Conservation (phyloP, 2,888 invertebrate genomes). For the Andrena praecox region DNA sequence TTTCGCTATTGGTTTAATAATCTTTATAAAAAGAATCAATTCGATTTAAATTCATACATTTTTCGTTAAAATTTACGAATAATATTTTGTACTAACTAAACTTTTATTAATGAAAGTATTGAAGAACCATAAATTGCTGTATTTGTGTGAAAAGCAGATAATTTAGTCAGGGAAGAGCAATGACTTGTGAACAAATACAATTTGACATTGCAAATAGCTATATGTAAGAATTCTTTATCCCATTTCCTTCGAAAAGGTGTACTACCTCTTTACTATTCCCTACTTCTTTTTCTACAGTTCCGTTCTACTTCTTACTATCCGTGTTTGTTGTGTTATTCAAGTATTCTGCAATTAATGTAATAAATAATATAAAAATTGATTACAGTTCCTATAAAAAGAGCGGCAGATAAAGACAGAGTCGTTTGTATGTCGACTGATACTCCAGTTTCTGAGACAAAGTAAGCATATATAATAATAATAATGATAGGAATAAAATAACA, state of each 20-base stretch:
- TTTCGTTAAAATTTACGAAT: not conserved
- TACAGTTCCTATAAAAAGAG: constrained; percentile 78
- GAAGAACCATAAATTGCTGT: constrained; percentile 71
- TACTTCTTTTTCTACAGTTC: not conserved
- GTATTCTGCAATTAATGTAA: not conserved
- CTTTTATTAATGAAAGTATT: constrained; percentile 69
- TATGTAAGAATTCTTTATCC: constrained; percentile 51
- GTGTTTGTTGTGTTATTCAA: not conserved
- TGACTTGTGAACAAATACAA: constrained; percentile 78
- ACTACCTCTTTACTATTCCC: constrained; percentile 28
- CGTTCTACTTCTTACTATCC: not conserved
- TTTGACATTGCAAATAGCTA: constrained; percentile 67
- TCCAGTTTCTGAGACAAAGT: constrained; percentile 64
- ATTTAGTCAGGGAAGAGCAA: constrained; percentile 75
- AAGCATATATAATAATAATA: constrained; percentile 29
- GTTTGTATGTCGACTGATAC: constrained; percentile 72
- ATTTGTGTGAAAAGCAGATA: constrained; percentile 72
- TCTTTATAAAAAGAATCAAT: not conserved
- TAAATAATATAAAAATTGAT: constrained; percentile 30
- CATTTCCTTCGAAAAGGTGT: constrained; percentile 46
- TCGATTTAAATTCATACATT: not conserved
- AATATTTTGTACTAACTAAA: not conserved
- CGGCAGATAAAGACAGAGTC: constrained; percentile 67
- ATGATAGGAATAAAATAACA: constrained; percentile 8
- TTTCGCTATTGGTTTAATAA: constrained; percentile 1